Evolutionary conservation across 2,113 vertebrate genomes (phyloP), one percentile per base, ranked within the genome.

Genomic region (Hemiprocne comata): DNA sequence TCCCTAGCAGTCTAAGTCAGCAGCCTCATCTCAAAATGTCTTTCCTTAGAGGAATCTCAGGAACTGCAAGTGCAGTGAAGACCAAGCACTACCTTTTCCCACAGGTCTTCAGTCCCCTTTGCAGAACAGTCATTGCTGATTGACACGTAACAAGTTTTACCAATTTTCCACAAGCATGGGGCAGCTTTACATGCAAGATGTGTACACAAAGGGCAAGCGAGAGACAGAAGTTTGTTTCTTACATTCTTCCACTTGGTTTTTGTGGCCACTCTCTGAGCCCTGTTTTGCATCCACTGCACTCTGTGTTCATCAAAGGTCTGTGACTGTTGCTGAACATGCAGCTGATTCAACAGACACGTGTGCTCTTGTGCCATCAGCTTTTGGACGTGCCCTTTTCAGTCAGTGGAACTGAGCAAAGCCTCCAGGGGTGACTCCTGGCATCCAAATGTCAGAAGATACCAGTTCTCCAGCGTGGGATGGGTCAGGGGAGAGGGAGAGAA

Each of bases 21-120:
- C 75, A 48, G 83, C n/a, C 1, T 61, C 81, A 94, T 71, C 86
- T 80, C 74, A 8, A 93, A 92, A 89, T 87, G 86, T 84, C 79
- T 90, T 40, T 84, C 60, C 66, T 51, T 7, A 36, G 42, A 83
- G 62, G 74, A 26, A 67, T 78, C 44, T 86, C 70, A 28, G 20
- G 70, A 65, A 42, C 42, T 61, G 65, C 48, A 29, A 57, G 46
- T 13, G 53, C 80, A 20, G 36, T 17, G 73, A 69, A 76, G 84
- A 70, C 73, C 76, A 62, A 38, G 64, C 53, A 33, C 17, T 70
- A 21, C 66, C 46, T 85, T 54, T 29, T 78, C 81, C 12, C 1
- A 0, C 51, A 42, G 31, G 19, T 21, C 87, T 80, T 50, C 55
- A 33, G 54, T 33, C 79, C 60, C 53, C 77, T 18, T 20, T 20